Conservation (phyloP, 2,888 invertebrate genomes). For the Xanthia icteritia region DNA sequence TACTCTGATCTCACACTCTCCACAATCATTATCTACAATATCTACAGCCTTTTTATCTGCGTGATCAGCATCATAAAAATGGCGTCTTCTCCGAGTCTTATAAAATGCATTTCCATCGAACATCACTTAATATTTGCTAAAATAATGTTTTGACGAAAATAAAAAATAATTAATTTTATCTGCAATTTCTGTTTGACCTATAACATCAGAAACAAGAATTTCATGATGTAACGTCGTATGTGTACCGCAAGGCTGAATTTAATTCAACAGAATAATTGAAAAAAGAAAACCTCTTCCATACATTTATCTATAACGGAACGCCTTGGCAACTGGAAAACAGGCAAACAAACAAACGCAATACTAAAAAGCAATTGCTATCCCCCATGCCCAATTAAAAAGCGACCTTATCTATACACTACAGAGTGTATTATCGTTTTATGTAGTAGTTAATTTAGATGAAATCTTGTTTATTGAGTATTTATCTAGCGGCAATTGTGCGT, state of each 20-base stretch:
- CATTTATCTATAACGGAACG: slow-evolving; percentile 56
- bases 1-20: not conserved
- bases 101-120: slow-evolving; percentile 11
- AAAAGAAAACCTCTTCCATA: slow-evolving; percentile 13
- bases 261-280: not conserved
- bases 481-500: slow-evolving; percentile 74
- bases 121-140: not conserved
- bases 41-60: not conserved
- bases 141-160: slow-evolving; percentile 19
- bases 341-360: slow-evolving; percentile 71
- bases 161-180: slow-evolving; percentile 42
- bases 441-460: slow-evolving; percentile 63
- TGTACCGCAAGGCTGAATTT: not conserved
- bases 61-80: not conserved
- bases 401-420: slow-evolving; percentile 65
- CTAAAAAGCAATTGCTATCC: slow-evolving; percentile 63
- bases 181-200: slow-evolving; percentile 51
- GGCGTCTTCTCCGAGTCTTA: not conserved
- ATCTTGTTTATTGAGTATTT: slow-evolving; percentile 74
- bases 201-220: slow-evolving; percentile 29
- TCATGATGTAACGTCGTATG: slow-evolving; percentile 36
- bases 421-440: slow-evolving; percentile 58
- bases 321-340: slow-evolving; percentile 66
- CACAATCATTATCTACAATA: not conserved
- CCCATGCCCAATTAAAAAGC: slow-evolving; percentile 58